Evolutionary conservation across 2,797 vertebrate genomes (phyloP).

Genomic region (Ctenopoma multispine): DNA sequence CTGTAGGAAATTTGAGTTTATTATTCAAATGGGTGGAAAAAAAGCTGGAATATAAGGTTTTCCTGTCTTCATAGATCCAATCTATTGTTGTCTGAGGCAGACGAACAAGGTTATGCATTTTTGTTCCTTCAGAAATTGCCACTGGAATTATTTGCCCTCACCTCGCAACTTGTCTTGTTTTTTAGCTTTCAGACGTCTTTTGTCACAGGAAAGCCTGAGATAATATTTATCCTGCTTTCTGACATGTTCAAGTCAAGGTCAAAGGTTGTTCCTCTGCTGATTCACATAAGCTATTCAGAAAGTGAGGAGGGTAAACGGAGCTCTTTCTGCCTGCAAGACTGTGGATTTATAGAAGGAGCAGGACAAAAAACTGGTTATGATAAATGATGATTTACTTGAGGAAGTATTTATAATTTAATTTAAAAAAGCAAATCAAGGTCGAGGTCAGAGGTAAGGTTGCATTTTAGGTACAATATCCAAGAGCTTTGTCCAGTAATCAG

Average conservation of each 20-base stretch:
- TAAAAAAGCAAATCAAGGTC: slow-evolving; percentile 30
- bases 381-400: slow-evolving; percentile 35
- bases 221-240: slow-evolving; percentile 62
- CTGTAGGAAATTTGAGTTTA: slow-evolving; percentile 29
- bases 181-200: slow-evolving; percentile 12
- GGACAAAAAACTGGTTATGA: slow-evolving; percentile 16
- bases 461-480: slow-evolving; percentile 44
- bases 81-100: slow-evolving; percentile 52
- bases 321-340: neutral
- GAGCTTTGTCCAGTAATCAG: slow-evolving; percentile 63
- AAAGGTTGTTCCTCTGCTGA: slow-evolving; percentile 45
- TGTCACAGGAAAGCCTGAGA: slow-evolving; percentile 56
- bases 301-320: neutral
- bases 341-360: neutral
- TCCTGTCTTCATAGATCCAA: slow-evolving; percentile 18
- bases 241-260: slow-evolving; percentile 46
- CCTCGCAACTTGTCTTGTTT: neutral
- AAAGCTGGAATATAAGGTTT: slow-evolving; percentile 25
- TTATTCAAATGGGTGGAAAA: slow-evolving; percentile 44
- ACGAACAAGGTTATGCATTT: slow-evolving; percentile 14
- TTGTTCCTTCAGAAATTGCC: slow-evolving; percentile 14
- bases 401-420: slow-evolving; percentile 40
- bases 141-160: slow-evolving; percentile 14
- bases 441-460: slow-evolving; percentile 63
- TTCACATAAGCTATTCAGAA: slow-evolving; percentile 29